Base-by-base conservation (phyloP, 1,140 invertebrate species). In the Holotrichia oblita region DNA sequence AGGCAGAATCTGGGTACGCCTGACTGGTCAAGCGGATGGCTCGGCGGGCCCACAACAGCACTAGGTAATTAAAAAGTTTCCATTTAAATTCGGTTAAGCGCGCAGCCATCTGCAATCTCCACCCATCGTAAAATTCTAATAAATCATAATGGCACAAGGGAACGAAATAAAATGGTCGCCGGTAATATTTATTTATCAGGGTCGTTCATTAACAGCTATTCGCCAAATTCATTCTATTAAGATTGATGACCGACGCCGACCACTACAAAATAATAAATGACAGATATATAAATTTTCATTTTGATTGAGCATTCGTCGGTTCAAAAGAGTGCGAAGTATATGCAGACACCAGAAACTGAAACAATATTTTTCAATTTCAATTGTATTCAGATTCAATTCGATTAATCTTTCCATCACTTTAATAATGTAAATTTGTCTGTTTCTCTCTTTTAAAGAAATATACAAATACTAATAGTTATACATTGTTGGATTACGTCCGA, bases 1-100 rank as follows among this genome's bases (percentile, higher is more conserved):
- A 90, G 92, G 79, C 93, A 93, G 84, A 94, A 94, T 78, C 87
- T 95, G 7, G 92, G 91, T 7, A 83, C 87, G 78, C 84, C 84
- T 14, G 90, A 90, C 82, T 90, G 90, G 91, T 90, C 89, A 24
- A 90, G 88, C 44, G 90, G 89, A 78, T 89, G 91, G 92, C 82
- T 93, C 84, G 90, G 92, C 83, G 89, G 88, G 78, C 86, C 89
- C 3, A 85, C 89, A 12, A 87, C 88, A 82, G 85, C 89, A 75
- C 83, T 90, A 83, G 91, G 91, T 92, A 89, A 89, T 74, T 74
- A 74, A 74, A 74, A 74, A 74, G 40, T 74, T 74, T 42, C 24
- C 17, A 20, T 83, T 83, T 73, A 87, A 87, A 91, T 92, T 79
- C 86, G 92, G 10, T 85, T 89, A 14, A 90, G 90, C 81, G 93